These are phyloP conservation scores for Muricea muricata DNA, from an alignment of 92 coral and sea anemone genomes.

Conservation along the genomic window DNA sequence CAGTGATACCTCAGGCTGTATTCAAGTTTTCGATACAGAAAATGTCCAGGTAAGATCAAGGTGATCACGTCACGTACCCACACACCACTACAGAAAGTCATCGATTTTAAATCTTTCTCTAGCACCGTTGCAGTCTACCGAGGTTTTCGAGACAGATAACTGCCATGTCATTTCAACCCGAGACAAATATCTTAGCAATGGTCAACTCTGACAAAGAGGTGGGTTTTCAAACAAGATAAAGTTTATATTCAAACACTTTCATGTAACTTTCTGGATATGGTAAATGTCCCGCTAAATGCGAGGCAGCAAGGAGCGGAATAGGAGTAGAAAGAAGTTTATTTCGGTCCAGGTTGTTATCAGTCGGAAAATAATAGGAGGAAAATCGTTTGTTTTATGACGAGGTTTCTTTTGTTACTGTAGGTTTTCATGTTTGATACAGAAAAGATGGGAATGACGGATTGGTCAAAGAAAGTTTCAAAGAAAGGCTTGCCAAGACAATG, in stretches of 20 bases:
- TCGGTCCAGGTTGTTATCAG: neutral
- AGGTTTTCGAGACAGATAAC: constrained; percentile 73
- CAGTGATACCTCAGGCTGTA: constrained; percentile 68
- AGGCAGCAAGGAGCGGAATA: no score
- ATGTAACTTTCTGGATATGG: no score
- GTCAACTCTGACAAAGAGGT: constrained; percentile 81
- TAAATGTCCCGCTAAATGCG: no score
- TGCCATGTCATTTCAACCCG: constrained; percentile 95
- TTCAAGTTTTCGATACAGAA: constrained; percentile 74
- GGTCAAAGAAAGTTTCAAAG: constrained; percentile 79
- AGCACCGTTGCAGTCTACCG: constrained; percentile 78
- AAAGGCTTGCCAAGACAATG: constrained; percentile 85
- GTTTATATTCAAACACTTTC: no score
- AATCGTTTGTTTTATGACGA: no score
- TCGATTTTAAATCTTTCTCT: neutral
- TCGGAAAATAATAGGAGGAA: no score
- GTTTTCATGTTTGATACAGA: constrained; percentile 74
- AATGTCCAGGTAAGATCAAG: constrained; percentile 68
- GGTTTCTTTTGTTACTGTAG: constrained; percentile 46
- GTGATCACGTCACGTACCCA: no score
- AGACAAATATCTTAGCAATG: constrained; percentile 68
- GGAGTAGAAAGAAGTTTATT: neutral
- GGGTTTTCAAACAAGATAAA: neutral
- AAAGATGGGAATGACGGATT: constrained; percentile 71
- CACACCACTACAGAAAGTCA: neutral